These are phyloP conservation scores for Dromiciops gliroides DNA, from an alignment of 2,113 vertebrate genomes.

Conservation along the genomic window DNA sequence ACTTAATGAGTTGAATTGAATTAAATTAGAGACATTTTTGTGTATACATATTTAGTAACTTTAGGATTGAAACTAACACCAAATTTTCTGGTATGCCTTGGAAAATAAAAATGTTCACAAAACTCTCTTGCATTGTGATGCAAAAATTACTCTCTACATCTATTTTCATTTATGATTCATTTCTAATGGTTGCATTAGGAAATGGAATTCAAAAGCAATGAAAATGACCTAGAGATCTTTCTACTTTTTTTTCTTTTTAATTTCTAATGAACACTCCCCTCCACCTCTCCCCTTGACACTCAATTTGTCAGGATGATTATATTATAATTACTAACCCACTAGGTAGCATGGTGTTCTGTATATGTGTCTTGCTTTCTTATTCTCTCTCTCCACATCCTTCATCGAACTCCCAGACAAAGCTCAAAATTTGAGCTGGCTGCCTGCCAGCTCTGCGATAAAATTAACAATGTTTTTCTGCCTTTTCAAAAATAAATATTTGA, in stretches of 20 bases:
- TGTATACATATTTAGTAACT: not conserved
- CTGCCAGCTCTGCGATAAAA: conserved; percentile 61
- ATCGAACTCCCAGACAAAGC: conserved; percentile 59
- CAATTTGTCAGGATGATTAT: conserved; percentile 73
- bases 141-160: not conserved
- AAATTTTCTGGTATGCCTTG: not conserved
- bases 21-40: not conserved
- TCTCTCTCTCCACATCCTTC: not conserved
- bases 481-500: conserved; percentile 75
- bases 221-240: conserved; percentile 5
- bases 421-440: conserved; percentile 50
- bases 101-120: conserved; percentile 20
- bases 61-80: not conserved
- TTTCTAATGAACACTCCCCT: not conserved
- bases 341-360: conserved; percentile 68
- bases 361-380: conserved; percentile 64
- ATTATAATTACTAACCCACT: conserved; percentile 72
- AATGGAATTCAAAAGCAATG: conserved; percentile 5
- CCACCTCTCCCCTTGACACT: conserved; percentile 60
- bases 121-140: not conserved
- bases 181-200: not conserved
- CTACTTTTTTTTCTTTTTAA: conserved; percentile 36
- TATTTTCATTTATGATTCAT: not conserved
- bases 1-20: not conserved
- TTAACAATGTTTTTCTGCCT: conserved; percentile 72